A percentile compares a stretch with the other conserved stretches of the same genome.
phyloP scores from a whole-genome alignment of 2,888 invertebrate genomes.

The Drosophila paucipuncta region DNA sequence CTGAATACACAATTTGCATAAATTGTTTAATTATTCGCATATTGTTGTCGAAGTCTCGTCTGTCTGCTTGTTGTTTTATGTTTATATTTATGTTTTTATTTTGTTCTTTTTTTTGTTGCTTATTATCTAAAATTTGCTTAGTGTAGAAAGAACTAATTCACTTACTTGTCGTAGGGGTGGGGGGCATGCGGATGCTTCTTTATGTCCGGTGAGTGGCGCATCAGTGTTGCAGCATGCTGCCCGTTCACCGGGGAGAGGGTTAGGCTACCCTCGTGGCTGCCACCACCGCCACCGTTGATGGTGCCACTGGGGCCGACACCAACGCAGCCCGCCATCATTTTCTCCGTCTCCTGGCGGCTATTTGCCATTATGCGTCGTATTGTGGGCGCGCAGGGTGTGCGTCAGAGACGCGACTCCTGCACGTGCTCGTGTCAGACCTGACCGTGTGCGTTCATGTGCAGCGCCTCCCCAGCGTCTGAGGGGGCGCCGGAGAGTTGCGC shows the following conservation, averaged over 20 bases:
- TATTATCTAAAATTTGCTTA: constrained; percentile 52
- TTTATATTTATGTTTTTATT: constrained; percentile 12
- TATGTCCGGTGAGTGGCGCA: constrained; percentile 83
- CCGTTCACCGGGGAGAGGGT: constrained; percentile 76
- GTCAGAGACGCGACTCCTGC: constrained; percentile 87
- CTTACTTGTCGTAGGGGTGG: constrained; percentile 83
- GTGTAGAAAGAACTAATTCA: constrained; percentile 19
- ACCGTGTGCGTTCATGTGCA: constrained; percentile 94
- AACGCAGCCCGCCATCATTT: constrained; percentile 82
- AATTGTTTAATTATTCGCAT: constrained; percentile 10
- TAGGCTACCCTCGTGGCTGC: constrained; percentile 63
- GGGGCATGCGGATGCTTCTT: constrained; percentile 69
- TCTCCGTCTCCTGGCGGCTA: constrained; percentile 85
- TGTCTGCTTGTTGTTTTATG: not conserved
- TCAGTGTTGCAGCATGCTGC: constrained; percentile 83
- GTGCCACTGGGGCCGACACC: constrained; percentile 35
- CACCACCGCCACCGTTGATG: constrained; percentile 19
- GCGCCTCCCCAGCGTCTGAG: constrained; percentile 90
- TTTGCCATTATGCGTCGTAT: constrained; percentile 85
- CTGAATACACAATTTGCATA: constrained; percentile 21
- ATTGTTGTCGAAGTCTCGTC: constrained; percentile 13
- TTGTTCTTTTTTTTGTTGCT: constrained; percentile 34
- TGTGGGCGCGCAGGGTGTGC: constrained; percentile 85
- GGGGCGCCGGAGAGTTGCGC: constrained; percentile 88
- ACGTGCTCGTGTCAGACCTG: constrained; percentile 92